Evolutionary conservation across 2,113 vertebrate species (phyloP), one percentile per base, ranked within the genome.

Genomic region (Chamaea fasciata): DNA sequence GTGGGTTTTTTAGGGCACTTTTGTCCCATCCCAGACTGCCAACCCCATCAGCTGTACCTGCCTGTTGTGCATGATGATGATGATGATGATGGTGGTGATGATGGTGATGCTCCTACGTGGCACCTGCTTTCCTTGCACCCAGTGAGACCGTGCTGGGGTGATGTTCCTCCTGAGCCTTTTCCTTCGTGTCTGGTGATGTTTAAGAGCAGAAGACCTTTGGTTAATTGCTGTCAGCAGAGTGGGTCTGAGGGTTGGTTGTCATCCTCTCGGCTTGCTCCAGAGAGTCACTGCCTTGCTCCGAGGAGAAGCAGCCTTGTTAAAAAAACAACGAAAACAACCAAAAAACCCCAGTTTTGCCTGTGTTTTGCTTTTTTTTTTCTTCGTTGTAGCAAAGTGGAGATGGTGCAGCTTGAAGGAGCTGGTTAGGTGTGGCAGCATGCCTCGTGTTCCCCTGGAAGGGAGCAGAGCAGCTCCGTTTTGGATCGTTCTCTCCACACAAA

Each of bases 11-110:
- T 27, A 13, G 86, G 49, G 13, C 56, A 78, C 47, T 3, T 41
- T 42, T 70, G 41, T 62, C 33, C 64, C 76, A 9, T 20, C 39
- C 97, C 98, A 99, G 98, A 99, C 98, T 99, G 98, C 98, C 98
- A 99, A 99, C 96, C 98, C 98, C 98, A 98, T 77, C 93, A 97
- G 97, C 96, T 97, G 97, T 90, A 71, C 97, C 92, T 97, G 98
- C 98, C 98, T 98, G 97, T 97, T 96, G 98, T 98, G 98, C 98
- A 60, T 60, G 57, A 17, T 37, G 23, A 8, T 67, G 83, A 7
- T 75, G 63, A 6, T 62, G 63, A 10, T 46, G 76, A 6, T 67
- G 75, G 5, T 78, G 57, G 1, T 41, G 47, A 5, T 79, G 64
- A 9, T 62, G 57, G 13, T 71, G 81, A 41, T 76, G 83, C 77